phyloP scores from a whole-genome alignment of 2,113 vertebrate species.

The Ptyas mucosa region DNA sequence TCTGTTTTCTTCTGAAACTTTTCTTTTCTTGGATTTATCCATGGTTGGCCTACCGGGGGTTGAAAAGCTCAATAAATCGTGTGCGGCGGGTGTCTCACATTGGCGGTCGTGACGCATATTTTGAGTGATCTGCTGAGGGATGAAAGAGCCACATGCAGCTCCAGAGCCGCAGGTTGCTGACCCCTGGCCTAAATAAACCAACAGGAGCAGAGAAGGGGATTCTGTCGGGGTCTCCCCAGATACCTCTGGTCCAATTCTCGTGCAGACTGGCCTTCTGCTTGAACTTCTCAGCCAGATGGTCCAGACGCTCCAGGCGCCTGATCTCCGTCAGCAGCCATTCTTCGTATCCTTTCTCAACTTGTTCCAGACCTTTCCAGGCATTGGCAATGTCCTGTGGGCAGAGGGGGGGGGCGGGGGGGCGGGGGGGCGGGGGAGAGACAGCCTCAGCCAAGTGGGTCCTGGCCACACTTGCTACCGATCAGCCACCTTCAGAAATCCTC shows the following conservation, averaged over 20 bases:
- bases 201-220: not conserved
- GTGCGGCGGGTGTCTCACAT: too few species aligned
- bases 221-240: not conserved
- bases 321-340: constrained; percentile 93
- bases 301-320: constrained; percentile 84
- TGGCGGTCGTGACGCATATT: too few species aligned
- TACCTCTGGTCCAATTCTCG: constrained; percentile 85
- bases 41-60: too few species aligned
- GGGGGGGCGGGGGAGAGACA: not conserved
- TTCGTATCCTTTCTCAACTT: constrained; percentile 89
- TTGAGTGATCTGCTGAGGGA: too few species aligned
- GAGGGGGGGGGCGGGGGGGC: not conserved
- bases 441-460: not conserved
- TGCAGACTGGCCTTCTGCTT: constrained; percentile 87
- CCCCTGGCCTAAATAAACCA: not conserved
- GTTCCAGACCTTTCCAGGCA: constrained; percentile 87
- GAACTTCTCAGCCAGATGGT: constrained; percentile 91
- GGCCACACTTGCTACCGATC: not conserved
- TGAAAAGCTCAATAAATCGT: too few species aligned
- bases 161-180: too few species aligned
- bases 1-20: too few species aligned
- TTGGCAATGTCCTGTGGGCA: constrained; percentile 83
- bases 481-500: not conserved
- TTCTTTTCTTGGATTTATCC: too few species aligned
- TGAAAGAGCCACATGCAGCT: too few species aligned